These are phyloP conservation scores for Apodemia duryi DNA, from an alignment of 2,888 invertebrate species.

Conservation along the genomic window DNA sequence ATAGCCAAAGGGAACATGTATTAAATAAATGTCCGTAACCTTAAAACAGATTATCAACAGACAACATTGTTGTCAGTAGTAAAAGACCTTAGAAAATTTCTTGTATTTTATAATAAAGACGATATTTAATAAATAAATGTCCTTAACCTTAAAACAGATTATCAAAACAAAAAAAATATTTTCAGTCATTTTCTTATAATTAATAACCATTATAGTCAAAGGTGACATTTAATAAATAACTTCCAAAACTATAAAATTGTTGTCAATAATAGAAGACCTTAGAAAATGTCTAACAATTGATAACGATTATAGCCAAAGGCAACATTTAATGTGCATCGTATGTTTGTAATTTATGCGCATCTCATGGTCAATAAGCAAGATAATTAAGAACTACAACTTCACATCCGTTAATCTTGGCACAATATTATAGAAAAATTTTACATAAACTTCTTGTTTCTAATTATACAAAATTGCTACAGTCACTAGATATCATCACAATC, in stretches of 20 bases:
- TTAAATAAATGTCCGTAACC: too few relatives aligned
- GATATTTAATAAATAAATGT: too few relatives aligned
- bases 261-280: not conserved
- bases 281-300: constrained; percentile 15
- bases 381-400: constrained; percentile 42
- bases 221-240: too few relatives aligned
- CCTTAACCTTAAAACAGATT: not conserved
- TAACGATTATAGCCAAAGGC: not conserved
- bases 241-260: not conserved
- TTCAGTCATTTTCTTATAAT: not conserved
- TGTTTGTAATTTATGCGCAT: constrained; percentile 44
- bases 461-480: too few relatives aligned
- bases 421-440: constrained; percentile 3
- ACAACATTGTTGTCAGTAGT: too few relatives aligned
- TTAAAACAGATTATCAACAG: too few relatives aligned
- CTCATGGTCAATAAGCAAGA: constrained; percentile 44
- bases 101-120: too few relatives aligned
- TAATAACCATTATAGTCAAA: too few relatives aligned
- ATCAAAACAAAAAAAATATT: not conserved
- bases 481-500: too few relatives aligned
- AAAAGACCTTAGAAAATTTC: too few relatives aligned
- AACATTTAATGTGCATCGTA: constrained; percentile 17
- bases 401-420: constrained; percentile 34
- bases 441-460: too few relatives aligned
- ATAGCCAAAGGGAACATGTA: too few relatives aligned